Evolutionary conservation across 2,888 invertebrate species (phyloP).

Genomic region (Pilophorus perplexus): DNA sequence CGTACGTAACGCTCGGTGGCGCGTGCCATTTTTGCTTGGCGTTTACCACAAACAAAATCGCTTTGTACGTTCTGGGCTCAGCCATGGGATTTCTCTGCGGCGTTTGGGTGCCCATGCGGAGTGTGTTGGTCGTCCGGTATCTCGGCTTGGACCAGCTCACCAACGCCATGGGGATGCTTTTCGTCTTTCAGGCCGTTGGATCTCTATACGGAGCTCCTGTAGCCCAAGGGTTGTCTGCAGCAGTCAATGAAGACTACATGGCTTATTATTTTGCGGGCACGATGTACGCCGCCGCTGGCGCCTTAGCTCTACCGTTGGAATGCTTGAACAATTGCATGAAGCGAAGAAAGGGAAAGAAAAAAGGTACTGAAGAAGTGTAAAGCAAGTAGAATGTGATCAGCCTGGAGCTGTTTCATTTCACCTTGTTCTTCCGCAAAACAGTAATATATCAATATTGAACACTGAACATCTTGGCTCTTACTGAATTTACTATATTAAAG

Average conservation of each 20-base stretch:
- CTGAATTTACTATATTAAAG: too few species aligned
- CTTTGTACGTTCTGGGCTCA: constrained; percentile 1
- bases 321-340: constrained; percentile 2
- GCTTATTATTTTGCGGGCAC: constrained; percentile 26
- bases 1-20: constrained; percentile 19
- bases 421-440: too few species aligned
- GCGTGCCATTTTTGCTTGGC: constrained; percentile 16
- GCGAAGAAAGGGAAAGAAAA: neutral
- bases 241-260: constrained; percentile 15
- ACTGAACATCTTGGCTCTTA: too few species aligned
- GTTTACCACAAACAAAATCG: constrained; percentile 1
- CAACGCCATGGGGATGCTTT: constrained; percentile 35
- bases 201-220: constrained; percentile 20
- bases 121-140: constrained; percentile 23
- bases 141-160: constrained; percentile 32
- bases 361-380: too few species aligned
- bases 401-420: too few species aligned
- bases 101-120: constrained; percentile 29
- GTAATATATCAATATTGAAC: too few species aligned
- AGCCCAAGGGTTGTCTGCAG: neutral
- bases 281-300: constrained; percentile 10
- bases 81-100: constrained; percentile 22
- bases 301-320: constrained; percentile 20
- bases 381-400: too few species aligned
- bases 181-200: constrained; percentile 32